Percentiles rank a stretch among this genome's conserved stretches.
phyloP scores from a whole-genome alignment of 2,113 vertebrate species.

The Trichechus manatus region DNA sequence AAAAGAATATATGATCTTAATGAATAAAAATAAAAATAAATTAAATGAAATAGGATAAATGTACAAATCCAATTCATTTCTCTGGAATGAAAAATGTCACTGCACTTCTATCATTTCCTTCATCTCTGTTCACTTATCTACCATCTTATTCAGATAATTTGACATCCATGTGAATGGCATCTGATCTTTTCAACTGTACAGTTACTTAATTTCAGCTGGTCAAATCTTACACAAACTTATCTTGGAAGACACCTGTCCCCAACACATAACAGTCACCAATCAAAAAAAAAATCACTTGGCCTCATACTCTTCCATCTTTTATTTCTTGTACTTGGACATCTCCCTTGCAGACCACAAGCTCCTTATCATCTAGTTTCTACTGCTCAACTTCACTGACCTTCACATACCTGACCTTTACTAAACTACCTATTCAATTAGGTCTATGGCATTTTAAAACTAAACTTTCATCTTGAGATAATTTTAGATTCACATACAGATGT shows the following conservation, averaged over 20 bases:
- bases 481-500: background rate
- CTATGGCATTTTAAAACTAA: background rate
- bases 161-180: background rate
- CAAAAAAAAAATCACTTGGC: background rate
- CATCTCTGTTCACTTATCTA: background rate
- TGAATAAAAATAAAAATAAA: background rate
- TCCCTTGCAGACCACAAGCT: background rate
- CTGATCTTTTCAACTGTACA: background rate
- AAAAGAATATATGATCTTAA: background rate
- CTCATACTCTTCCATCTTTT: background rate
- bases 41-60: background rate
- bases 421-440: background rate
- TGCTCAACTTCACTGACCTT: background rate
- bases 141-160: background rate
- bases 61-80: background rate
- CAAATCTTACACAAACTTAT: background rate
- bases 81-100: background rate
- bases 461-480: background rate
- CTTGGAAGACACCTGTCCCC: background rate
- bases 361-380: background rate
- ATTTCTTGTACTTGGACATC: background rate
- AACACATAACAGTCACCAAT: background rate
- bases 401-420: background rate
- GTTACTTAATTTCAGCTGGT: background rate
- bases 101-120: background rate